Evolutionary conservation across 2,888 invertebrate species (phyloP).

Genomic region (Adelognathus sp.): DNA sequence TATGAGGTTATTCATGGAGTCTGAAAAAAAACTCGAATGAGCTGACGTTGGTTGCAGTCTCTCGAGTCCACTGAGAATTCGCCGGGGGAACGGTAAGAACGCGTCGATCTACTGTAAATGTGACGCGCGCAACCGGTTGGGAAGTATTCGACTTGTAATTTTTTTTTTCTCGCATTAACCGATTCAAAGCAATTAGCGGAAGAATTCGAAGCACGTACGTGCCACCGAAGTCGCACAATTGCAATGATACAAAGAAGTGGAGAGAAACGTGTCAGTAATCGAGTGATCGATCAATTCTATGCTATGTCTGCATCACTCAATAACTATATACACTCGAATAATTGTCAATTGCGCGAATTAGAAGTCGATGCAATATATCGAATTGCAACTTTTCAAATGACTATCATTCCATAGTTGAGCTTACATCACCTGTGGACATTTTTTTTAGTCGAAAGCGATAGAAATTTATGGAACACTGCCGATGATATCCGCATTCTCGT

Average conservation of each 20-base stretch:
- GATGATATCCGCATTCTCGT: constrained; percentile 16
- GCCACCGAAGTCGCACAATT: too few species aligned
- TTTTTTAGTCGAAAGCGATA: too few species aligned
- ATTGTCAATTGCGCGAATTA: background rate
- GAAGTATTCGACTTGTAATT: background rate
- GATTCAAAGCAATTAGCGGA: background rate
- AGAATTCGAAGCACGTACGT: background rate
- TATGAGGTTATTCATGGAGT: background rate
- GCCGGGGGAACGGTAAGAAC: background rate
- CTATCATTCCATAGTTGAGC: too few species aligned
- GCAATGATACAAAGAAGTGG: background rate
- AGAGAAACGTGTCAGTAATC: background rate
- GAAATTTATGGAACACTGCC: background rate
- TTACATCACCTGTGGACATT: too few species aligned
- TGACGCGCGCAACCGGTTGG: background rate
- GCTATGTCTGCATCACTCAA: too few species aligned
- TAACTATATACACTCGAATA: too few species aligned
- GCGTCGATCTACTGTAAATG: background rate
- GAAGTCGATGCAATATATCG: background rate
- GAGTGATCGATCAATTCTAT: background rate
- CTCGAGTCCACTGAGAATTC: too few species aligned
- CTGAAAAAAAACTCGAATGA: background rate
- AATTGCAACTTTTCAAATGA: too few species aligned
- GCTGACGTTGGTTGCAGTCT: background rate
- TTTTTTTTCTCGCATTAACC: background rate